These are phyloP conservation scores for Sula dactylatra DNA, from an alignment of 2,113 vertebrate genomes.

Conservation along the genomic window DNA sequence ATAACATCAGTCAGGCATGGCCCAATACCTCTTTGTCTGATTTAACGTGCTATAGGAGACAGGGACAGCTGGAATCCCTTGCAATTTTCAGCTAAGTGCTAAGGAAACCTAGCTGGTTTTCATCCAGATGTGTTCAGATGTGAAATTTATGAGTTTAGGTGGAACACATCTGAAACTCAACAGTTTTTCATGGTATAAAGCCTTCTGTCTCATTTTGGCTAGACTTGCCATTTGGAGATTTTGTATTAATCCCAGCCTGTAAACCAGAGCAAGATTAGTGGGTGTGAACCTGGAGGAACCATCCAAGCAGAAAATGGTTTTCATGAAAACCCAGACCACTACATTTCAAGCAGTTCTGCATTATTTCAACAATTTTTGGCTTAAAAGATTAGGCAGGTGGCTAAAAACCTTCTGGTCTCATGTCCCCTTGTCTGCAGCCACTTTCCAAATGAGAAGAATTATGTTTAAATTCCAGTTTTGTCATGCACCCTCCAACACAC, in stretches of 20 bases:
- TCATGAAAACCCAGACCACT: not conserved
- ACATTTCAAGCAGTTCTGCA: not conserved
- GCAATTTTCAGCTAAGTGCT: not conserved
- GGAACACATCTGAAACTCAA: not conserved
- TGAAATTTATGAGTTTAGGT: not conserved
- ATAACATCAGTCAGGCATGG: not conserved
- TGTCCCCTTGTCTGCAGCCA: not conserved
- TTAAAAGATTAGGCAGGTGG: not conserved
- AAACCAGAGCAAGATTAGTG: not conserved
- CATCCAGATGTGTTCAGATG: not conserved
- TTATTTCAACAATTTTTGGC: not conserved
- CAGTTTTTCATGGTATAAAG: not conserved
- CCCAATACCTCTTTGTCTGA: not conserved
- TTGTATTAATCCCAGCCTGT: not conserved
- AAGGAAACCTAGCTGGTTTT: not conserved
- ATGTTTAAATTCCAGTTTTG: not conserved
- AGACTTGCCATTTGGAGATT: not conserved
- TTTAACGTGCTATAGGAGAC: not conserved
- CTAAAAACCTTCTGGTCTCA: not conserved
- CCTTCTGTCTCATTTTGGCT: not conserved
- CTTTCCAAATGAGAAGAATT: not conserved
- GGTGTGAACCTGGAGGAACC: not conserved
- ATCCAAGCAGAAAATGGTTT: not conserved
- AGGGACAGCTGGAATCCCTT: not conserved
- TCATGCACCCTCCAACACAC: not conserved